These are phyloP conservation scores for Xestia c-nigrum DNA, from an alignment of 2,888 invertebrate species.

Conservation along the genomic window DNA sequence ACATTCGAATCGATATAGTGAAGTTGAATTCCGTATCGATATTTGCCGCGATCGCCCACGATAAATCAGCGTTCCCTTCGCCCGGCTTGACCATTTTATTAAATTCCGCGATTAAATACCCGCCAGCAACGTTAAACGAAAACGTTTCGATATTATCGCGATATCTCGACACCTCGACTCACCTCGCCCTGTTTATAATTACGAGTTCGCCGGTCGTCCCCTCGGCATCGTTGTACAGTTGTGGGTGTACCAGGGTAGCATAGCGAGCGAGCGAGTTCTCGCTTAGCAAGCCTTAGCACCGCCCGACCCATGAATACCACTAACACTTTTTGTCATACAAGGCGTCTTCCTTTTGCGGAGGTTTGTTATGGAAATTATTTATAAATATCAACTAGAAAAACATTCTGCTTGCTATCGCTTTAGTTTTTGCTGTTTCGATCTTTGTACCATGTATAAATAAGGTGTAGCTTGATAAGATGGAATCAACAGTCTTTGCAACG, in stretches of 20 bases:
- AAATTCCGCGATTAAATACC: constrained; percentile 85
- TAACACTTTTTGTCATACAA: constrained; percentile 54
- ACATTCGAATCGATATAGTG: constrained; percentile 63
- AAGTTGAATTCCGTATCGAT: constrained; percentile 67
- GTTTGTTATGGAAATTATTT: constrained; percentile 53
- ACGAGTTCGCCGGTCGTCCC: constrained; percentile 73
- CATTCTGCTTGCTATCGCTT: constrained; percentile 2
- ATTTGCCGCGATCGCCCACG: constrained; percentile 60
- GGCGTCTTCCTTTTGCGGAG: constrained; percentile 41
- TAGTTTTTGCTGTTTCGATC: constrained; percentile 25
- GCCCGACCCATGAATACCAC: constrained; percentile 42
- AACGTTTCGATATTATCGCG: constrained; percentile 85
- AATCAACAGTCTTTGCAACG: not conserved
- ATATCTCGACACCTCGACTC: constrained; percentile 83
- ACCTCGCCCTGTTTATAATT: constrained; percentile 81
- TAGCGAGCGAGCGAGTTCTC: constrained; percentile 53
- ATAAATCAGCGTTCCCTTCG: constrained; percentile 79
- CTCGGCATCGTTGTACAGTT: constrained; percentile 56
- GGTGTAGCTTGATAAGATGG: constrained; percentile 11
- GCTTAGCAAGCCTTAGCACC: constrained; percentile 30
- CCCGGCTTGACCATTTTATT: constrained; percentile 81
- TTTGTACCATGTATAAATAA: constrained; percentile 6
- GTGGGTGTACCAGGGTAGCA: constrained; percentile 44
- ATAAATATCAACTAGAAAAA: constrained; percentile 46
- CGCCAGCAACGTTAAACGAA: constrained; percentile 80